phyloP scores from a whole-genome alignment of 2,797 vertebrate genomes.

The Tokudaia muenninki region DNA sequence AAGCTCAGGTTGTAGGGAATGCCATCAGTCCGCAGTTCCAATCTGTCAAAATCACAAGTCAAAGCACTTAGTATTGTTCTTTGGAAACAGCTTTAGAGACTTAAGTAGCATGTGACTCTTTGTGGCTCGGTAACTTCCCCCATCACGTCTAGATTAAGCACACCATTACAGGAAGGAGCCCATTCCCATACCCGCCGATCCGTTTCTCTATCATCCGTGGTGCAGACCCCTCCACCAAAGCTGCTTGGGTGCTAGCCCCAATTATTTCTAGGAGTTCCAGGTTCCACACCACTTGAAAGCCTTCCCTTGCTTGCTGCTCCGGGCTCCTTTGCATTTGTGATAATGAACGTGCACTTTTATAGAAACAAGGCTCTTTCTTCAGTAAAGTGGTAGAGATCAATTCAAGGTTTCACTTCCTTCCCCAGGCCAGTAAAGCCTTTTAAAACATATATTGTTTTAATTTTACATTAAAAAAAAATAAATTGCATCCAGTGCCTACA shows the following conservation, averaged over 20 bases:
- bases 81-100: not conserved
- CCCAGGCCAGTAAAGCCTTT: not conserved
- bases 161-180: not conserved
- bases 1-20: constrained; percentile 10
- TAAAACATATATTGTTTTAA: not conserved
- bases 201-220: not conserved
- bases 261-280: not conserved
- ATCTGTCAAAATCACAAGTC: not conserved
- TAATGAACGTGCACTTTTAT: not conserved
- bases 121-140: constrained; percentile 44
- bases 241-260: no score
- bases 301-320: not conserved
- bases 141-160: not conserved
- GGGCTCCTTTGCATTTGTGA: not conserved
- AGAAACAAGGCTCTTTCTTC: not conserved
- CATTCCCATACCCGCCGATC: not conserved
- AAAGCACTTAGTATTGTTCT: constrained; percentile 13
- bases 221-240: fast-evolving
- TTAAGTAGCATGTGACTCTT: not conserved
- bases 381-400: not conserved
- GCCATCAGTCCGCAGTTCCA: constrained; percentile 41
- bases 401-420: not conserved
- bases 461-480: not conserved
- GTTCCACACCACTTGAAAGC: not conserved
- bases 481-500: not conserved